These are phyloP conservation scores for Gryon sp. DNA, from an alignment of 1,140 invertebrate genomes.

Conservation along the genomic window DNA sequence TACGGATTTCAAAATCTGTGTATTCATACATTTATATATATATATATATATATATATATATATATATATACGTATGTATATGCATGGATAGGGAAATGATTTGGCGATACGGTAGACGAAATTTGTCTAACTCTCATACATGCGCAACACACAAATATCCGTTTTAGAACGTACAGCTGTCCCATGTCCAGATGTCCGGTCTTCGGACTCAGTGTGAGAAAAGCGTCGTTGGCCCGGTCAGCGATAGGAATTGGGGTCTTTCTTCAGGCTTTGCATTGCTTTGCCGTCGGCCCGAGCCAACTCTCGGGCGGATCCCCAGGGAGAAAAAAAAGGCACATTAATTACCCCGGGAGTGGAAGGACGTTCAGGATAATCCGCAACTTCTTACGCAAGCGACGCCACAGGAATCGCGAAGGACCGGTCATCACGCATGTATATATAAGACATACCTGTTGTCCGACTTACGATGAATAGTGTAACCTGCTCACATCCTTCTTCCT, in stretches of 20 bases:
- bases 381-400: conserved; percentile 64
- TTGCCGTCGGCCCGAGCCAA: conserved; percentile 48
- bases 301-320: conserved; percentile 49
- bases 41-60: too few species aligned
- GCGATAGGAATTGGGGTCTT: conserved; percentile 59
- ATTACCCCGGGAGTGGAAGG: conserved; percentile 68
- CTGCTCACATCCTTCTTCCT: conserved; percentile 35
- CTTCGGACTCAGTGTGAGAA: conserved; percentile 71
- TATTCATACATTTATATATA: too few species aligned
- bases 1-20: conserved; percentile 42
- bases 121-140: conserved; percentile 18
- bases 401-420: conserved; percentile 50
- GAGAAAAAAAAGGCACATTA: conserved; percentile 69
- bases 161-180: conserved; percentile 65
- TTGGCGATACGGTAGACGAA: conserved; percentile 37
- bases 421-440: conserved; percentile 39
- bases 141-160: not conserved
- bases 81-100: conserved; percentile 52
- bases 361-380: conserved; percentile 71
- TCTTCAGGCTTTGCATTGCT: conserved; percentile 37
- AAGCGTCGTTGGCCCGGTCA: conserved; percentile 67
- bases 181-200: conserved; percentile 74
- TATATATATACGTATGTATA: conserved; percentile 20
- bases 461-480: conserved; percentile 38
- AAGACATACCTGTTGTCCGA: conserved; percentile 52